A percentile compares a stretch with the other conserved stretches of the same genome.
phyloP scores from a whole-genome alignment of 2,797 vertebrate genomes.

The Paedocypris micromegethes region DNA sequence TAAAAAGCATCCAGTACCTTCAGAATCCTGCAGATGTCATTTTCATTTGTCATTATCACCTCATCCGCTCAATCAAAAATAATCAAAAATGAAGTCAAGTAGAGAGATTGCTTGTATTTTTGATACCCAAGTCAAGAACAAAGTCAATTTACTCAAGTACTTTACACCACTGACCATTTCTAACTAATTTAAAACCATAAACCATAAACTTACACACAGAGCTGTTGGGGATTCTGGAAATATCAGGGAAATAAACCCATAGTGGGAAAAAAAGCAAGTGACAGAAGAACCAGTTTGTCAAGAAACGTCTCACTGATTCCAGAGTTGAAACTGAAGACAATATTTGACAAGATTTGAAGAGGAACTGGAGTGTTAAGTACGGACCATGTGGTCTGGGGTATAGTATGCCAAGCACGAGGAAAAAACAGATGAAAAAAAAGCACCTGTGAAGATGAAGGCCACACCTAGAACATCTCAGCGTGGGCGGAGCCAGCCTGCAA shows the following conservation, averaged over 20 bases:
- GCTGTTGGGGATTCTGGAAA: no score
- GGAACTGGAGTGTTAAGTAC: background rate
- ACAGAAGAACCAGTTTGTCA: background rate
- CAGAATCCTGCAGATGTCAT: no score
- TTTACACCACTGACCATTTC: no score
- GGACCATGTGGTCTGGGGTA: slow-evolving; percentile 11
- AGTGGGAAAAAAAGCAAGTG: background rate
- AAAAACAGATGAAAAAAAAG: slow-evolving; percentile 9
- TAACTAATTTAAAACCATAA: no score
- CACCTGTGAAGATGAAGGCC: slow-evolving; percentile 5
- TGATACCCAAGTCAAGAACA: no score
- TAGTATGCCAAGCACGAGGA: background rate
- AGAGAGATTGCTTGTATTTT: no score
- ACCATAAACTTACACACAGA: no score
- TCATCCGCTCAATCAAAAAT: no score
- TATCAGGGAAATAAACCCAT: background rate
- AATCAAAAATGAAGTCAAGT: no score
- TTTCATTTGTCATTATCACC: no score
- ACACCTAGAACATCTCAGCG: slow-evolving; percentile 24
- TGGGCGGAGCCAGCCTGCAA: slow-evolving; percentile 45
- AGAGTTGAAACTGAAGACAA: background rate
- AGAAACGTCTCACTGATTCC: background rate
- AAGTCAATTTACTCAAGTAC: no score
- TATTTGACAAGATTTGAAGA: background rate
- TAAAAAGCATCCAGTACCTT: no score